Conservation (phyloP, 1,140 invertebrate species). For the Tetranychus urticae region DNA sequence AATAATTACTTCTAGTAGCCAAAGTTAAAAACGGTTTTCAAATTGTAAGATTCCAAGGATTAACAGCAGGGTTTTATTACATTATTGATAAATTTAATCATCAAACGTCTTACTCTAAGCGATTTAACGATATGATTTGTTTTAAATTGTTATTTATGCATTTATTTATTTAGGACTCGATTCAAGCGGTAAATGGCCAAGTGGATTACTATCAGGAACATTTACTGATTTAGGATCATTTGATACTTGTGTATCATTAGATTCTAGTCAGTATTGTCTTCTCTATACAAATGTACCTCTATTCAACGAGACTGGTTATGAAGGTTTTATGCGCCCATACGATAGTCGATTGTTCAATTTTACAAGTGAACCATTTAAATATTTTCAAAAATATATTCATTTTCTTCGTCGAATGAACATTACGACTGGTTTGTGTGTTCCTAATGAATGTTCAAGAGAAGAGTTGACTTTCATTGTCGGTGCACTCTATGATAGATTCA, state of each 20-base stretch:
- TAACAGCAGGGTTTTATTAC: too few relatives aligned
- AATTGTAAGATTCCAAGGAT: too few relatives aligned
- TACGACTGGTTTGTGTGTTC: not conserved
- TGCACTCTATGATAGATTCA: not conserved
- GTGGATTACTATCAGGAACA: constrained; percentile 11
- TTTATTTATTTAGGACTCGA: constrained; percentile 8
- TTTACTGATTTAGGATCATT: constrained; percentile 10
- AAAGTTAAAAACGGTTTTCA: too few relatives aligned
- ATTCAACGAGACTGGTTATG: not conserved
- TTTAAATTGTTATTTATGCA: too few relatives aligned
- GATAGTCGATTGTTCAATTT: not conserved
- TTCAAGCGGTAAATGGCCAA: constrained; percentile 8
- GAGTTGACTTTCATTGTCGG: not conserved
- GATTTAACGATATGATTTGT: too few relatives aligned
- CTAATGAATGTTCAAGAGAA: not conserved
- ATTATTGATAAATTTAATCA: too few relatives aligned
- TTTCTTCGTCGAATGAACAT: not conserved
- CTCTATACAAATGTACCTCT: not conserved
- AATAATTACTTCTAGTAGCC: too few relatives aligned
- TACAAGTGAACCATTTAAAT: not conserved
- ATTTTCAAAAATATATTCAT: not conserved
- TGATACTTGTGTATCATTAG: constrained; percentile 11
- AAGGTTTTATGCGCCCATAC: not conserved
- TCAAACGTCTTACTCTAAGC: not conserved
- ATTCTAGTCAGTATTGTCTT: not conserved